A percentile compares a stretch with the other conserved stretches of the same genome.
phyloP scores from a whole-genome alignment of 2,113 vertebrate species.

The Porphyrio hochstetteri region DNA sequence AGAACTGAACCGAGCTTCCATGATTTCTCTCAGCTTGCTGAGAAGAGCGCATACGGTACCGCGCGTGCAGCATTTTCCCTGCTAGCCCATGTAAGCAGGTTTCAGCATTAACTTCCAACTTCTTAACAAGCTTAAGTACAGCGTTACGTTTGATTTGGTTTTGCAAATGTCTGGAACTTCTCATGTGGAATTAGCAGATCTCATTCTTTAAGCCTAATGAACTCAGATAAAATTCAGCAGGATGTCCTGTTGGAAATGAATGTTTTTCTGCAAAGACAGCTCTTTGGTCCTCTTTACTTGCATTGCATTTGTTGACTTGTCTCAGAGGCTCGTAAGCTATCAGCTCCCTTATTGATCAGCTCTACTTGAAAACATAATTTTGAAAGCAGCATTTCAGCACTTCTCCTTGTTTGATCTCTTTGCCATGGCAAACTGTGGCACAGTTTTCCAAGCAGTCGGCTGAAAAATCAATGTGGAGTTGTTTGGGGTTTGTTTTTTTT shows the following conservation, averaged over 20 bases:
- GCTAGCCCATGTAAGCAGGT: slow-evolving; percentile 7
- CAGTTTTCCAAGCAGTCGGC: slow-evolving; percentile 21
- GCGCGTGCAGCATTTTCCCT: background rate
- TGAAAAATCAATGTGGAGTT: background rate
- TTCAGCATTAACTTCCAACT: slow-evolving; percentile 32
- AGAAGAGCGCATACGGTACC: background rate
- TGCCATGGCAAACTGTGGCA: background rate
- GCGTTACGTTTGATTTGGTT: slow-evolving; percentile 16
- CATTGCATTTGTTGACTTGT: slow-evolving; percentile 37
- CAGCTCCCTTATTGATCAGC: slow-evolving; percentile 32
- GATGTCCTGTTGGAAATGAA: slow-evolving; percentile 52
- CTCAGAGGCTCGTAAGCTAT: slow-evolving; percentile 42
- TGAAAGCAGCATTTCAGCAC: slow-evolving; percentile 30
- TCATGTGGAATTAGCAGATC: slow-evolving; percentile 55
- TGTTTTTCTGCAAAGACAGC: slow-evolving; percentile 11
- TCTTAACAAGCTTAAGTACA: slow-evolving; percentile 30
- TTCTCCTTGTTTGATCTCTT: slow-evolving; percentile 11
- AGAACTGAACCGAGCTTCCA: background rate
- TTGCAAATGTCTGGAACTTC: slow-evolving; percentile 28
- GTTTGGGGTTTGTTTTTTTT: background rate
- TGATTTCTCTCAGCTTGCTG: background rate
- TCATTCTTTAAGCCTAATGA: slow-evolving; percentile 57
- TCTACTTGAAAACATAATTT: slow-evolving; percentile 45
- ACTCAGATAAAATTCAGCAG: slow-evolving; percentile 38
- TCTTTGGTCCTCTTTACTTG: slow-evolving; percentile 23